phyloP scores from a whole-genome alignment of 2,797 vertebrate species.

The Cetoscarus ocellatus region DNA sequence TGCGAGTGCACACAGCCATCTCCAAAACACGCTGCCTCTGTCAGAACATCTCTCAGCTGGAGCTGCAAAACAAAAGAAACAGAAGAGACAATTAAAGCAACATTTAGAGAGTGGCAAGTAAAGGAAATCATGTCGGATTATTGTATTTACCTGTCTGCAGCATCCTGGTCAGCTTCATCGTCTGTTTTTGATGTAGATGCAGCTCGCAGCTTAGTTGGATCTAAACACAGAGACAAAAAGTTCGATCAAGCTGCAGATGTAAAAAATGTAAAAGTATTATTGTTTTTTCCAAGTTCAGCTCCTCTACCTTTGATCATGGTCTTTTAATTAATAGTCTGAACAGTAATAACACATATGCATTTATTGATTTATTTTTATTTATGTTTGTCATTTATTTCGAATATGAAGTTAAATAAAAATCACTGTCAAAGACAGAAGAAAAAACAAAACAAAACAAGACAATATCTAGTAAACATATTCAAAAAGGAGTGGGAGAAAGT shows the following conservation, averaged over 20 bases:
- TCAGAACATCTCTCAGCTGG: slow-evolving; percentile 61
- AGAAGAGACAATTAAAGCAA: background rate
- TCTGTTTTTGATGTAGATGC: slow-evolving; percentile 59
- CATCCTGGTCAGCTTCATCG: slow-evolving; percentile 62
- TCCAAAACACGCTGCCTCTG: background rate
- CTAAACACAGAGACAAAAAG: slow-evolving; percentile 48
- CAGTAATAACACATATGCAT: too few relatives aligned
- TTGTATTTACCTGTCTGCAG: slow-evolving; percentile 70
- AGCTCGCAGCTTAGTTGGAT: slow-evolving; percentile 70
- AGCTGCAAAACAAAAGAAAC: slow-evolving; percentile 59
- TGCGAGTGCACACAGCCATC: slow-evolving; percentile 50
- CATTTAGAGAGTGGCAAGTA: background rate
- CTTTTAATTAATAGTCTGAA: too few relatives aligned
- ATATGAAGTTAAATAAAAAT: too few relatives aligned
- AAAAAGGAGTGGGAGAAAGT: too few relatives aligned
- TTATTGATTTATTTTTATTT: too few relatives aligned
- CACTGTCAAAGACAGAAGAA: too few relatives aligned
- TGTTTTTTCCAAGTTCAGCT: too few relatives aligned
- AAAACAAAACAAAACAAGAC: too few relatives aligned
- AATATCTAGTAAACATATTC: too few relatives aligned
- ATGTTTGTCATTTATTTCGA: too few relatives aligned
- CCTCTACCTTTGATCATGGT: too few relatives aligned
- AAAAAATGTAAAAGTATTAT: background rate
- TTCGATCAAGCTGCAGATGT: background rate
- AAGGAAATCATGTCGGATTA: background rate